Evolutionary conservation across 2,888 invertebrate species (phyloP), one percentile per base, ranked within the genome.

Genomic region (Amphipyra berbera): DNA sequence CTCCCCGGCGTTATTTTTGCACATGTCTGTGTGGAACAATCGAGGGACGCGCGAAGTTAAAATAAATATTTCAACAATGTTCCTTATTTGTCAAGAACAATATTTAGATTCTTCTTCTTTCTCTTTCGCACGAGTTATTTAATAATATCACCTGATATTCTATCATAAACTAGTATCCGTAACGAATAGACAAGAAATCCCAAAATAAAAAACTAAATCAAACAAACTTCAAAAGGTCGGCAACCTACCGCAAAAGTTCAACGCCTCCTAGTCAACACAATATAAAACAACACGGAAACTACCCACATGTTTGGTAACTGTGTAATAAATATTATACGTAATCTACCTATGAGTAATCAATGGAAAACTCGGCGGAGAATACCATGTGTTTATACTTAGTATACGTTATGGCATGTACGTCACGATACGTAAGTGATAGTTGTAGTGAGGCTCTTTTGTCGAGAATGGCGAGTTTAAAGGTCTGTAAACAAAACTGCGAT

Each of bases 281-380:
- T n/a, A 50, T 8, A 27, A 14, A 46, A 21, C 13, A 5, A 64
- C n/a, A 41, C 27, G 66, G 65, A 42, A 59, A 35, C 52, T 49
- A n/a, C 44, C 52, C 30, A 54, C 48, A 30, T n/a, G 40, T 37
- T 15, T 15, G 9, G 38, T 45, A 10, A 44, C 7, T 14, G 3
- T 10, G 35, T 54, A n/a, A 53, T 66, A 60, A 49, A 46, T 15
- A 58, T 38, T 41, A 42, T 33, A 45, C 37, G 45, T 45, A 41
- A 53, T 38, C 48, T 13, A 48, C 14, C 10, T 30, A 60, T 66
- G 66, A 66, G 48, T 65, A 47, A 65, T 59, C 60, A 40, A 57
- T 66, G 67, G 61, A 60, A 66, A 50, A 13, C 21, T 66, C 33
- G 13, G 10, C 10, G 15, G 14, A 6, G 7, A 45, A 27, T 45